These are phyloP conservation scores for Apodemia hepburni DNA, from an alignment of 2,888 invertebrate species.

Conservation along the genomic window DNA sequence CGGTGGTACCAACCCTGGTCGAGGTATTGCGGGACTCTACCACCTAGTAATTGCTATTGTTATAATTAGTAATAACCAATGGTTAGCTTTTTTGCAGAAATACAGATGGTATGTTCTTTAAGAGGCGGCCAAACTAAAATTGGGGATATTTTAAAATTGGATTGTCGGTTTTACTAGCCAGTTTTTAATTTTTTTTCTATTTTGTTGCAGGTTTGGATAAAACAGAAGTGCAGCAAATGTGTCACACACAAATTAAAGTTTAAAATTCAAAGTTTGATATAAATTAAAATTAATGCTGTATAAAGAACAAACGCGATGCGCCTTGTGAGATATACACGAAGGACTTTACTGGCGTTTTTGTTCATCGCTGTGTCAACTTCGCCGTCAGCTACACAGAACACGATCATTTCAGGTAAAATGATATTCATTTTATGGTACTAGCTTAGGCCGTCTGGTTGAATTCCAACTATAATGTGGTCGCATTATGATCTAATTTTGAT, in stretches of 20 bases:
- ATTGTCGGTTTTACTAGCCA: neutral
- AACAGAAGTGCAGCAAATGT: slow-evolving; percentile 29
- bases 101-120: no score
- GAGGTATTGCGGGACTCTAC: no score
- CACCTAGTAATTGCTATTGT: no score
- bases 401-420: slow-evolving; percentile 53
- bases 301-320: slow-evolving; percentile 52
- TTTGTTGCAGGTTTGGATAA: slow-evolving; percentile 63
- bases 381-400: slow-evolving; percentile 63
- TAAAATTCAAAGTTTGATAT: slow-evolving; percentile 21
- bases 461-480: no score
- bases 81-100: no score
- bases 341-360: slow-evolving; percentile 54
- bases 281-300: slow-evolving; percentile 28
- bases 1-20: no score
- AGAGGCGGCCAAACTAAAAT: no score
- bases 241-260: slow-evolving; percentile 17
- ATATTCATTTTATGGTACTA: no score
- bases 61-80: no score
- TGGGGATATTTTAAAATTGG: neutral
- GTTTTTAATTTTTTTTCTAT: neutral
- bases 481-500: no score
- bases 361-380: slow-evolving; percentile 53
- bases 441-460: no score
- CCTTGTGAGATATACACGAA: slow-evolving; percentile 50